These are phyloP conservation scores for Polymixis flavicincta DNA, from an alignment of 2,888 invertebrate species.

Conservation along the genomic window DNA sequence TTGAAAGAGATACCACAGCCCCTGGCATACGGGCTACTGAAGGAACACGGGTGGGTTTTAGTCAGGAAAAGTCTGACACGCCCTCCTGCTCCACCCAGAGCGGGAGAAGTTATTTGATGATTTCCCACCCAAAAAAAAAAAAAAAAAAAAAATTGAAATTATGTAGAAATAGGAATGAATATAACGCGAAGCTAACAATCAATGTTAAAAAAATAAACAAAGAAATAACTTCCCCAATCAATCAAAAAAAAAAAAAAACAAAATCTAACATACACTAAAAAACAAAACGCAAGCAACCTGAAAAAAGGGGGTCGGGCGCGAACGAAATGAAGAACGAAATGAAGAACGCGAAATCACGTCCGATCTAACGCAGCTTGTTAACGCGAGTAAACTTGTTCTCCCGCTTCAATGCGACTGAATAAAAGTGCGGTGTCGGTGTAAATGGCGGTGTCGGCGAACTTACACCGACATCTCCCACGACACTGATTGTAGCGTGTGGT, in stretches of 20 bases:
- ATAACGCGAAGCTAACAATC: not conserved
- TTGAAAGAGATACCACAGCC: too few species aligned
- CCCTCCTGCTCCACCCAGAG: too few species aligned
- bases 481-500: not conserved
- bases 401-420: slow-evolving; percentile 51
- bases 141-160: too few species aligned
- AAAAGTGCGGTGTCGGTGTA: slow-evolving; percentile 52
- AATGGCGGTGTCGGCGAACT: slow-evolving; percentile 1
- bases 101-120: too few species aligned
- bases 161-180: not conserved
- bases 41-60: too few species aligned
- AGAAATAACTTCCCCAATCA: slow-evolving; percentile 14
- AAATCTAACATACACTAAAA: slow-evolving; percentile 44
- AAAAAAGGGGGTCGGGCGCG: slow-evolving; percentile 60
- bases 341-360: slow-evolving; percentile 82
- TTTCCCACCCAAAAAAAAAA: too few species aligned
- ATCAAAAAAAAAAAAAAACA: slow-evolving; percentile 35
- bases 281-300: slow-evolving; percentile 63
- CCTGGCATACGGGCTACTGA: too few species aligned
- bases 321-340: slow-evolving; percentile 79
- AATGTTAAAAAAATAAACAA: slow-evolving; percentile 10
- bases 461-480: not conserved
- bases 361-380: slow-evolving; percentile 86
- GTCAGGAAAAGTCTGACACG: too few species aligned
- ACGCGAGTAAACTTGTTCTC: slow-evolving; percentile 82